A percentile compares a stretch with the other conserved stretches of the same genome.
Evolutionary conservation across 2,113 vertebrate genomes (phyloP).

Genomic region (Petromus typicus): DNA sequence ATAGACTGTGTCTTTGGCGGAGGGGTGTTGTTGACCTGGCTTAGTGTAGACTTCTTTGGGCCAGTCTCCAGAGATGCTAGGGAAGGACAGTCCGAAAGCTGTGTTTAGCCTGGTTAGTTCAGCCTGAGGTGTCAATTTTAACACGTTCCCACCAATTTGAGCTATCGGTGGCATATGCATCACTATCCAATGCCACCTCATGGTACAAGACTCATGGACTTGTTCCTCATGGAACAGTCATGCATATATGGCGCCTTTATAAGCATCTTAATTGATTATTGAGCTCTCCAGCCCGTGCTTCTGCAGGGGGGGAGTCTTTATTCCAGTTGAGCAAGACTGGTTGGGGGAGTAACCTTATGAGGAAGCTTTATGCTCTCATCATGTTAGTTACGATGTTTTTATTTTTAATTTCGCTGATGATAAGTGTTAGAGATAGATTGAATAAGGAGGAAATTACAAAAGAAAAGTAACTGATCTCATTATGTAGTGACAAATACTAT

Average conservation of each 20-base stretch:
- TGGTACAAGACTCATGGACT: not conserved
- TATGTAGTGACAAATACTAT: constrained; percentile 18
- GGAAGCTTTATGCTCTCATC: not conserved
- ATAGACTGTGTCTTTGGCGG: not conserved
- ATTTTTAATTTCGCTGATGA: constrained; percentile 52
- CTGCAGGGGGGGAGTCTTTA: not conserved
- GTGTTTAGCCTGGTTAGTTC: not conserved
- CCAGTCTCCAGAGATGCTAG: not conserved
- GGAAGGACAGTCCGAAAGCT: not conserved
- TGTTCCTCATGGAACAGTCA: not conserved
- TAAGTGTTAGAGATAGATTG: not conserved
- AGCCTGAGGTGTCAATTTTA: not conserved
- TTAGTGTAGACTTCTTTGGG: not conserved
- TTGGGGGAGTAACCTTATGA: not conserved
- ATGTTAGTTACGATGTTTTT: not conserved
- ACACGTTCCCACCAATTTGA: not conserved
- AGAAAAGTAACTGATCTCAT: not conserved
- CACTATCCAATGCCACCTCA: not conserved
- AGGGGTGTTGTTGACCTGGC: not conserved
- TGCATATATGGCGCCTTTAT: not conserved
- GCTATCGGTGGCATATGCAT: not conserved
- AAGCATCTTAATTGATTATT: not conserved
- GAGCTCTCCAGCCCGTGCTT: not conserved
- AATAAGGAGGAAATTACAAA: constrained; percentile 34
- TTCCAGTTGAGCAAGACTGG: not conserved